Evolutionary conservation across 92 coral and sea anemone species (phyloP).

Genomic region (Desmophyllum pertusum): DNA sequence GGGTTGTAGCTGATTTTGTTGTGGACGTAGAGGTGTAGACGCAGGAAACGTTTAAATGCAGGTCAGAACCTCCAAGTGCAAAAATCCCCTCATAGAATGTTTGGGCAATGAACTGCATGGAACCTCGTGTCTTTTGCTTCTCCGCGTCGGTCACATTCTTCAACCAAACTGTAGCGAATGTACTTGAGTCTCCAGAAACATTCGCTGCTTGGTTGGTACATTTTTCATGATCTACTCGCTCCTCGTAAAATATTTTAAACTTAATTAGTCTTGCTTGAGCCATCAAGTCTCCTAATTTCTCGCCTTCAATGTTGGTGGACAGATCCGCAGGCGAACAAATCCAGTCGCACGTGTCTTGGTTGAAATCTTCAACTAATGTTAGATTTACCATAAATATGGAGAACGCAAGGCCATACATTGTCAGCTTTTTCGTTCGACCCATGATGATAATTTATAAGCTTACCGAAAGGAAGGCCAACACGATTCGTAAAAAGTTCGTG

Average conservation of each 20-base stretch:
- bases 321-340: neutral
- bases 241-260: neutral
- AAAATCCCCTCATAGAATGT: neutral
- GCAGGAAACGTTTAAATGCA: neutral
- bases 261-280: neutral
- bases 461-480: too few relatives aligned
- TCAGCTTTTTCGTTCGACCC: neutral
- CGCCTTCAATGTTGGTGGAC: neutral
- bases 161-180: neutral
- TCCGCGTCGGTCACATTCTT: neutral
- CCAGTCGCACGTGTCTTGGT: constrained; percentile 8
- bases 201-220: constrained; percentile 1
- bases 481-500: too few relatives aligned
- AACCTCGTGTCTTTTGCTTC: neutral
- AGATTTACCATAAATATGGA: neutral
- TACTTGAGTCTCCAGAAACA: neutral
- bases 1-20: neutral
- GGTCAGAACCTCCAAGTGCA: neutral
- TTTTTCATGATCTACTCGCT: neutral
- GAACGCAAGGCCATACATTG: neutral
- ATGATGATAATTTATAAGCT: too few relatives aligned
- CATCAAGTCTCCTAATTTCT: neutral
- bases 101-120: neutral
- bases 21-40: neutral
- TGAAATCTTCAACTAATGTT: neutral